These are phyloP conservation scores for Melopsittacus undulatus DNA, from an alignment of 2,797 vertebrate genomes.

Conservation along the genomic window DNA sequence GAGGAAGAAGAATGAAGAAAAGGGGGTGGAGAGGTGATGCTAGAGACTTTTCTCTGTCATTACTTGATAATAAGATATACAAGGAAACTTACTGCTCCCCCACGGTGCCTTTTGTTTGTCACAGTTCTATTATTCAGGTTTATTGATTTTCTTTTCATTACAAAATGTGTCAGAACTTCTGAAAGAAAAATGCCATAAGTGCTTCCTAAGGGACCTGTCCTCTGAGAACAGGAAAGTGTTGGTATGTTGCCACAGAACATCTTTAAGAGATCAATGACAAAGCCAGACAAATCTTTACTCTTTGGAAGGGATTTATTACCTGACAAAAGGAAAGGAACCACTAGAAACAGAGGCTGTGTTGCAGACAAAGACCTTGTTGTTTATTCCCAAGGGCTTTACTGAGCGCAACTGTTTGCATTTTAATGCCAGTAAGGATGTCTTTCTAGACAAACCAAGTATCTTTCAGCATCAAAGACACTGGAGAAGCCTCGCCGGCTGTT, in stretches of 20 bases:
- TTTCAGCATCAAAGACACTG: accelerated
- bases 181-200: not conserved
- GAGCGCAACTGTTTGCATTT: not conserved
- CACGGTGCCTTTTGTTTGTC: not conserved
- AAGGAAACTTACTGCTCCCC: not conserved
- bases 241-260: not conserved
- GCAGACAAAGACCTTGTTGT: not conserved
- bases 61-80: not conserved
- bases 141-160: not conserved
- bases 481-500: accelerated
- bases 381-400: not conserved
- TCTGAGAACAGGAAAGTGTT: not conserved
- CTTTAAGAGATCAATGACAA: not conserved
- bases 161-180: not conserved
- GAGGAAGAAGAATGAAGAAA: not conserved
- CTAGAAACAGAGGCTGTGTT: not conserved
- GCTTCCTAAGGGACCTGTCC: not conserved
- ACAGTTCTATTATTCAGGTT: not conserved
- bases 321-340: not conserved
- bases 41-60: not conserved
- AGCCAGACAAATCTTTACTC: not conserved
- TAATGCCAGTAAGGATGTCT: accelerated
- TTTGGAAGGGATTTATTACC: not conserved
- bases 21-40: not conserved
- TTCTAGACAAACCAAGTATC: not conserved